phyloP scores from a whole-genome alignment of 2,113 vertebrate species.

The Megalops atlanticus region DNA sequence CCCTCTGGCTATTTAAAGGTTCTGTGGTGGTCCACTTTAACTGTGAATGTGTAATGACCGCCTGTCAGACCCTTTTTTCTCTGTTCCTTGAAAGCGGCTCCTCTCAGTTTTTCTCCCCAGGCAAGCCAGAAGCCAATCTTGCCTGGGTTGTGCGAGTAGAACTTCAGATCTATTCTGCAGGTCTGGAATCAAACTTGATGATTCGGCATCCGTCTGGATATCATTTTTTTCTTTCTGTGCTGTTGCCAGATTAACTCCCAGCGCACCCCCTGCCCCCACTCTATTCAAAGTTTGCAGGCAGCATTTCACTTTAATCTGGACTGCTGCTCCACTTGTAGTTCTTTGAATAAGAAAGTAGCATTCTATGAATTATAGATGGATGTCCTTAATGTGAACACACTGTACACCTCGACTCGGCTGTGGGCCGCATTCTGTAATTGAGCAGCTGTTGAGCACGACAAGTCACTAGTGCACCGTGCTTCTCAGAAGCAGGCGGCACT shows the following conservation, averaged over 20 bases:
- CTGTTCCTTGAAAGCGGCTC: background rate
- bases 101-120: background rate
- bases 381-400: background rate
- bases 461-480: background rate
- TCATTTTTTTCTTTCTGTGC: background rate
- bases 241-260: conserved; percentile 4
- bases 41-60: background rate
- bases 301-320: background rate
- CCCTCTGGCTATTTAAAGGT: conserved; percentile 1
- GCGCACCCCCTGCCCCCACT: background rate
- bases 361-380: background rate
- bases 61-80: background rate
- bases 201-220: too few species aligned
- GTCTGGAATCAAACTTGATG: background rate
- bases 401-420: background rate
- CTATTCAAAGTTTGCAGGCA: background rate
- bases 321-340: background rate
- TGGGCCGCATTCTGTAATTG: too few species aligned
- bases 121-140: background rate
- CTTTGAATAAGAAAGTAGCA: background rate
- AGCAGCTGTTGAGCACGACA: background rate
- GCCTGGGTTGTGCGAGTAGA: too few species aligned
- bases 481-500: too few species aligned
- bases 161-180: conserved; percentile 10
- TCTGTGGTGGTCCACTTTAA: background rate